Conservation (phyloP, 1,140 invertebrate species). For the Euura lappo region DNA sequence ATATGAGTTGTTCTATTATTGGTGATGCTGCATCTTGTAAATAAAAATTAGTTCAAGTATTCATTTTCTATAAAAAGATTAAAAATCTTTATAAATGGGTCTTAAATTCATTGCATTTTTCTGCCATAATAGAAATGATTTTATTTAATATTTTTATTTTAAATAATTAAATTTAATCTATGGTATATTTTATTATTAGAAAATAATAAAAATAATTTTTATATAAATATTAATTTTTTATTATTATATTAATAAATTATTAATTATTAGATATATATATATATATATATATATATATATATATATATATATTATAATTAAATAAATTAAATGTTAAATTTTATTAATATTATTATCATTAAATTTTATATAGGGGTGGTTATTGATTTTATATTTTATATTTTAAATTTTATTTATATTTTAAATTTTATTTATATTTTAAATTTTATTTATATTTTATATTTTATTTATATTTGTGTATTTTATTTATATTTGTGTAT, state of each 20-base stretch:
- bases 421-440: no score
- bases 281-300: background rate
- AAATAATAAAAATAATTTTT: no score
- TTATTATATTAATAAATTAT: no score
- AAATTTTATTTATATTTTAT: no score
- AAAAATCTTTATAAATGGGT: conserved; percentile 59
- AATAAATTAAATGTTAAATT: conserved; percentile 8
- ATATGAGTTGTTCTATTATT: conserved; percentile 66
- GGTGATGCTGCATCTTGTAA: conserved; percentile 60
- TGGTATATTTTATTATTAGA: no score
- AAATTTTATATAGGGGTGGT: conserved; percentile 21
- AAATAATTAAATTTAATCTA: no score
- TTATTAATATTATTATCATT: conserved; percentile 19
- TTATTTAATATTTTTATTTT: no score
- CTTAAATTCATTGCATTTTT: conserved; percentile 64
- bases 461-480: no score
- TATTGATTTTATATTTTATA: no score
- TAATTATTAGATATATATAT: no score
- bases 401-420: no score
- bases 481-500: conserved; percentile 20
- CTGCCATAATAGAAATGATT: conserved; percentile 65
- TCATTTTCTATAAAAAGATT: background rate
- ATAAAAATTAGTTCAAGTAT: conserved; percentile 43
- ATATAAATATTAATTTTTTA: no score
- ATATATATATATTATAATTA: background rate